Evolutionary conservation across 2,888 invertebrate genomes (phyloP).

Genomic region (Pimpla rufipes): DNA sequence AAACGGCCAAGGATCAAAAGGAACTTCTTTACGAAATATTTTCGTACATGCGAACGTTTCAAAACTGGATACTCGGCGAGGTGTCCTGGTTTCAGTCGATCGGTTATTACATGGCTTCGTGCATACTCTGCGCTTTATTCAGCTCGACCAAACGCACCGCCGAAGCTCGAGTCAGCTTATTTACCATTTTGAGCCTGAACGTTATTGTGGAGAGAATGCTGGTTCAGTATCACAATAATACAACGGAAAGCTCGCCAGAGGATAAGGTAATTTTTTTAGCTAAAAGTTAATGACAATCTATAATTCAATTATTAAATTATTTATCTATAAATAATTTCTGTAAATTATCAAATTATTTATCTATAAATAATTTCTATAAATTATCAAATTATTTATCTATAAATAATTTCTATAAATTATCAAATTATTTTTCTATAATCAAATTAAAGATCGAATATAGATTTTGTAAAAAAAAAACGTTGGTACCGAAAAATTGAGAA

Average conservation of each 20-base stretch:
- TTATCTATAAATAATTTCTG: no score
- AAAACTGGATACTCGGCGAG: conserved; percentile 88
- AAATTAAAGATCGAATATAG: not conserved
- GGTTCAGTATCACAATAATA: conserved; percentile 78
- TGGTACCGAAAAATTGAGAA: no score
- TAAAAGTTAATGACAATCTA: no score
- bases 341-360: no score
- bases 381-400: no score
- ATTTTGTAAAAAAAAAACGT: not conserved
- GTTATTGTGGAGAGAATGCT: conserved; percentile 86
- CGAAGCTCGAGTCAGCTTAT: conserved; percentile 87
- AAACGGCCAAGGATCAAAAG: conserved; percentile 87
- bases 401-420: no score
- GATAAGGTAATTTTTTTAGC: conserved; percentile 77
- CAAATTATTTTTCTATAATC: no score
- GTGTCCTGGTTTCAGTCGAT: conserved; percentile 89
- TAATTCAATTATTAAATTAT: no score
- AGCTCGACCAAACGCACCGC: conserved; percentile 87
- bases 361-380: no score
- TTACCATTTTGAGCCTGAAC: conserved; percentile 86
- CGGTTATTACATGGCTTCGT: conserved; percentile 87
- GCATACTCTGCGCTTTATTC: conserved; percentile 86
- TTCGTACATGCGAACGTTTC: conserved; percentile 87
- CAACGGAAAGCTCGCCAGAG: conserved; percentile 63
- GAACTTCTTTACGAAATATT: conserved; percentile 87